Evolutionary conservation across 2,113 vertebrate species (phyloP), one percentile per base, ranked within the genome.

Genomic region (Sinosuthora webbiana): DNA sequence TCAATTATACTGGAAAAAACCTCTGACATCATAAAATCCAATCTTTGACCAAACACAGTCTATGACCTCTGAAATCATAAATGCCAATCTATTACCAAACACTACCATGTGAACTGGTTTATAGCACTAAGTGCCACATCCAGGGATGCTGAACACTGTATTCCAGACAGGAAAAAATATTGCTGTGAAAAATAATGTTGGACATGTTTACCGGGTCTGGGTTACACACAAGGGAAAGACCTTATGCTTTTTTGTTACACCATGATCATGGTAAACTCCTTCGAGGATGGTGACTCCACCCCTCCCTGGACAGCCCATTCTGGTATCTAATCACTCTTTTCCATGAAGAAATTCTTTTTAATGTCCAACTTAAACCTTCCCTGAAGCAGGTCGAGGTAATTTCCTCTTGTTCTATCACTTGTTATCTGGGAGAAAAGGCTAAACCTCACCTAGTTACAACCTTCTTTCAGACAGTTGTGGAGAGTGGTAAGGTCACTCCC

Each of bases 251-350:
- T 67, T 31, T 35, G 37, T 42, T 76, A 42, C 4, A 50, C 22
- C 6, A 15, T 16, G 25, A 21, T 59, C 25, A 21, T 17, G 8
- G n/a, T 74, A 39, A 57, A 59, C 7, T 9, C 33, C 10, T 81
- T 44, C 10, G 33, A 27, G 37, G 15, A 30, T 28, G 22, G 15
- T 65, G 31, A 44, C 15, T 39, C 18, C 9, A 52, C 8, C 8
- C 24, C 5, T 4, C 65, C 13, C 18, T 39, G 28, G 27, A 37
- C 18, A 65, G 68, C 8, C 44, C 27, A 14, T 59, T 65, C 8
- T 0, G 0, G 9, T 33, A 28, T 31, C 17, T 33, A 50, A 65
- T 37, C n/a, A 28, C n/a, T 18, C 13, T 22, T 28, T 59, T 28
- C 15, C 23, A 15, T 11, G 1, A 65, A 59, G 44, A 50, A 37